Conservation (phyloP, 2,113 vertebrate species). For the Rostratula benghalensis region DNA sequence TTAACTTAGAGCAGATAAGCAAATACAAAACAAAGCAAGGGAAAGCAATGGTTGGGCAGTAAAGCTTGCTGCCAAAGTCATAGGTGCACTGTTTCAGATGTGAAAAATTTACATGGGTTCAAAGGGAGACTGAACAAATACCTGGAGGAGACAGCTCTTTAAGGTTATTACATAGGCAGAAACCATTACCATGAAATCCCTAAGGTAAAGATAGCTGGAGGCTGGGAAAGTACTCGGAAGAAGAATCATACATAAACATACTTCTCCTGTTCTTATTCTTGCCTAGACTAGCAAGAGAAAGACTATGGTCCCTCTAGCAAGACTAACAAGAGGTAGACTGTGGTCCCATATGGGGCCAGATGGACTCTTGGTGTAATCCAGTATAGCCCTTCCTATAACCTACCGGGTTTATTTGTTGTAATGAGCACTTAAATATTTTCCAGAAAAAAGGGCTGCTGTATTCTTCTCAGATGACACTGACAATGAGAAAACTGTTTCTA, state of each 20-base stretch:
- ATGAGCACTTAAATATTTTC: not conserved
- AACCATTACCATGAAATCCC: not conserved
- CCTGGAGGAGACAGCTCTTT: not conserved
- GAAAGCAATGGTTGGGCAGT: not conserved
- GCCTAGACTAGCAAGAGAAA: not conserved
- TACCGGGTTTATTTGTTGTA: not conserved
- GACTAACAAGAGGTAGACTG: not conserved
- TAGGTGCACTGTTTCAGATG: not conserved
- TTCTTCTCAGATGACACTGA: not conserved
- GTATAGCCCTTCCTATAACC: not conserved
- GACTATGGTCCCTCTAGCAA: not conserved
- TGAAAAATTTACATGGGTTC: constrained; percentile 3
- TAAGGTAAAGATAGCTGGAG: not conserved
- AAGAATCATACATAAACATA: not conserved
- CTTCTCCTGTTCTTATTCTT: not conserved
- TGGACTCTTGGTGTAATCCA: not conserved
- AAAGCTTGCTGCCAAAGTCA: not conserved
- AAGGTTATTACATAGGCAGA: not conserved
- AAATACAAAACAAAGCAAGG: not conserved
- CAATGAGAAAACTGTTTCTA: not conserved
- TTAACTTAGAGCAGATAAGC: not conserved
- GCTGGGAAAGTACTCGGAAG: not conserved
- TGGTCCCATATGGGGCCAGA: accelerated
- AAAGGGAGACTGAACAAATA: constrained; percentile 29
- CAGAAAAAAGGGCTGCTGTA: not conserved